A percentile compares a stretch with the other conserved stretches of the same genome.
Conservation (phyloP, 2,113 vertebrate species). For the Pelmatolapia mariae region DNA sequence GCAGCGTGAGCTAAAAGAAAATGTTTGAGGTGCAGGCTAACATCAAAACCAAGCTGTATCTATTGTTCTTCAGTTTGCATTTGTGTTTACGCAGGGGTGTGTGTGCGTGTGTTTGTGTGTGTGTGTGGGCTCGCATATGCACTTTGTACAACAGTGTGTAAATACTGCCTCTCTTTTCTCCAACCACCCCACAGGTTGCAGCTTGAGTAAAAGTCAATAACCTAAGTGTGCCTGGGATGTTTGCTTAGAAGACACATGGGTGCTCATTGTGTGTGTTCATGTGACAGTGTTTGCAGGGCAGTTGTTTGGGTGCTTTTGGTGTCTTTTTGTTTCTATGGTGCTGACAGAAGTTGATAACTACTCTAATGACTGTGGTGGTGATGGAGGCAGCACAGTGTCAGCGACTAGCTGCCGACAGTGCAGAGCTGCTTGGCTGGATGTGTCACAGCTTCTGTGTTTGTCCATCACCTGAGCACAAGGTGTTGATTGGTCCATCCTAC, state of each 20-base stretch:
- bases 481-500: slow-evolving; percentile 69
- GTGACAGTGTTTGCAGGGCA: slow-evolving; percentile 37
- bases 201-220: slow-evolving; percentile 73
- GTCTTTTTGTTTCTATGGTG: slow-evolving; percentile 63
- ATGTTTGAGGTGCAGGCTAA: slow-evolving; percentile 31
- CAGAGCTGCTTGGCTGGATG: slow-evolving; percentile 45
- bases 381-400: slow-evolving; percentile 30
- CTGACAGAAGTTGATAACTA: slow-evolving; percentile 60
- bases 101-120: neutral
- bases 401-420: neutral
- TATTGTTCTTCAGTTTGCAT: neutral
- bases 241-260: slow-evolving; percentile 65
- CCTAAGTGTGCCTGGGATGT: slow-evolving; percentile 62
- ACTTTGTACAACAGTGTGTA: slow-evolving; percentile 31
- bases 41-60: slow-evolving; percentile 4
- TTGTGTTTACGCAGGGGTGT: neutral
- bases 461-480: slow-evolving; percentile 62
- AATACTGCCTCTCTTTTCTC: slow-evolving; percentile 56
- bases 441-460: slow-evolving; percentile 67
- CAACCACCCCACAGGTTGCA: slow-evolving; percentile 51
- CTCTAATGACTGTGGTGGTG: slow-evolving; percentile 50
- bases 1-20: slow-evolving; percentile 14
- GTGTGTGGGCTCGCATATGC: neutral
- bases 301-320: slow-evolving; percentile 10
- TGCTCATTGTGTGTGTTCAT: slow-evolving; percentile 26